Conservation (phyloP, 2,113 vertebrate genomes). For the Menura novaehollandiae region DNA sequence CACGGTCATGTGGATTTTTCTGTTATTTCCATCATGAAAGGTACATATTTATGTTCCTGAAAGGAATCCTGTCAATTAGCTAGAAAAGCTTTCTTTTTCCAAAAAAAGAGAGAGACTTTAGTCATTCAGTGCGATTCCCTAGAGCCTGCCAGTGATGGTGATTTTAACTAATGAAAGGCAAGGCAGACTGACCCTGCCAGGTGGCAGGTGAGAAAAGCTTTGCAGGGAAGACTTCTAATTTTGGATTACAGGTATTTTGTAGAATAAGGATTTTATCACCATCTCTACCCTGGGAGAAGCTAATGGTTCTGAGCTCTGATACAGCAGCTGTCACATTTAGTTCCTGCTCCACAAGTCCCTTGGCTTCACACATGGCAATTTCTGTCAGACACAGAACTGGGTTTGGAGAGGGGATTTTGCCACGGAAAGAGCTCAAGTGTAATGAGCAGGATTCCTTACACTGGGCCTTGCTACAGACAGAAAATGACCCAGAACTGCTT, state of each 20-base stretch:
- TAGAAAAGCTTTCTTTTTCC: background rate
- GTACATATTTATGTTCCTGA: background rate
- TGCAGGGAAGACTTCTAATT: background rate
- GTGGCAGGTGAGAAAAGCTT: background rate
- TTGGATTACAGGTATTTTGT: background rate
- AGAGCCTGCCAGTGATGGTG: accelerated
- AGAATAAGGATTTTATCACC: background rate
- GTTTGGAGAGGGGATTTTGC: background rate
- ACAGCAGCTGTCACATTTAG: background rate
- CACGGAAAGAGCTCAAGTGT: background rate
- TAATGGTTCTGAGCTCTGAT: background rate
- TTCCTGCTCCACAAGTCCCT: background rate
- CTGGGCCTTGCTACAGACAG: background rate
- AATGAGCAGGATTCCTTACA: background rate
- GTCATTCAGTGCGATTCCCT: background rate
- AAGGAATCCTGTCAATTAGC: background rate
- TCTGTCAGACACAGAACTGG: background rate
- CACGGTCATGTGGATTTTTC: background rate
- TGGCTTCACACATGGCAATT: background rate
- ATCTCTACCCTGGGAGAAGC: background rate
- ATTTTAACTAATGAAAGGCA: background rate
- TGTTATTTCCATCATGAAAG: background rate
- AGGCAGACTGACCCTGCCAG: background rate
- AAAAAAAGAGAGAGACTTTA: background rate
- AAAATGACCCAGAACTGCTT: background rate